phyloP scores from a whole-genome alignment of 2,797 vertebrate genomes.

The Syndactyla subalaris region DNA sequence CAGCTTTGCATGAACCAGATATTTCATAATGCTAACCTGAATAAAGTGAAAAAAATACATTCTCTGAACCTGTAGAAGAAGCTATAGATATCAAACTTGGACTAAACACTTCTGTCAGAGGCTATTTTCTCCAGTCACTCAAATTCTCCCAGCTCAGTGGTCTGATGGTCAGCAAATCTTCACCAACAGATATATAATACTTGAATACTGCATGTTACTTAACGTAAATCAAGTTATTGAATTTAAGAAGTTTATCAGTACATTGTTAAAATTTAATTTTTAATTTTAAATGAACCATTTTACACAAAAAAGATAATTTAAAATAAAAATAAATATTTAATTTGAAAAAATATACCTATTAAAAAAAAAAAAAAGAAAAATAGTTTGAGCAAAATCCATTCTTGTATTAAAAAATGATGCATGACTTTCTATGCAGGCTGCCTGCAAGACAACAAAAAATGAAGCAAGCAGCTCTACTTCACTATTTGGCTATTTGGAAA shows the following conservation, averaged over 20 bases:
- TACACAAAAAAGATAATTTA: neutral
- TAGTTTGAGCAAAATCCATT: neutral
- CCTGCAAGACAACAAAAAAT: neutral
- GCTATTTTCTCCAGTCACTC: neutral
- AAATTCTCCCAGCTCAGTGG: neutral
- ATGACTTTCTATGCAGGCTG: neutral
- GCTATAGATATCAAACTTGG: neutral
- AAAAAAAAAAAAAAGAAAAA: neutral
- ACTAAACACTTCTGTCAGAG: neutral
- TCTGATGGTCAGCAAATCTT: neutral
- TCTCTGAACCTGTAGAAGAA: neutral
- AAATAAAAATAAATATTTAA: neutral
- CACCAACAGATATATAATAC: neutral
- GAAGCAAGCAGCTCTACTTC: neutral
- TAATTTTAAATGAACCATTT: neutral
- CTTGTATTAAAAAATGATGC: neutral
- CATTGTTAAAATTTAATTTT: neutral
- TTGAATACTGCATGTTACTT: neutral
- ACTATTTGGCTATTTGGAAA: neutral
- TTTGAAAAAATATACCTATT: neutral
- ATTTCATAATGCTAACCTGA: constrained; percentile 7
- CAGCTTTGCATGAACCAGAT: neutral
- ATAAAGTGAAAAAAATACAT: constrained; percentile 12
- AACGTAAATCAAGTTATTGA: neutral
- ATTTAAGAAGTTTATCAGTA: neutral